A percentile compares a stretch with the other conserved stretches of the same genome.
phyloP scores from a whole-genome alignment of 2,113 vertebrate genomes.

The Apteryx owenii region DNA sequence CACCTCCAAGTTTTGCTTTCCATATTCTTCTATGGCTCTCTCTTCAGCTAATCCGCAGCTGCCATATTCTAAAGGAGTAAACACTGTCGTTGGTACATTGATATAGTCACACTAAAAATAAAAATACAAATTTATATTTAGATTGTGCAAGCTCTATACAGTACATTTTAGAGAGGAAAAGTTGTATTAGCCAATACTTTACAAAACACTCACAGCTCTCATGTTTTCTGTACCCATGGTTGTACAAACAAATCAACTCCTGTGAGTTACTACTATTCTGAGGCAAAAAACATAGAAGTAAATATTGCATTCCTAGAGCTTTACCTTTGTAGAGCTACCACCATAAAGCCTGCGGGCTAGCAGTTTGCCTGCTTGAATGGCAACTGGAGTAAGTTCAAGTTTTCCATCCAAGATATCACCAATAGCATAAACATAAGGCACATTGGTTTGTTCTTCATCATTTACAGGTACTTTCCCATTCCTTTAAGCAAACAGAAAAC shows the following conservation, averaged over 20 bases:
- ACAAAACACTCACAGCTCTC: background rate
- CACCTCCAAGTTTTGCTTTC: slow-evolving; percentile 89
- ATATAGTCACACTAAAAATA: slow-evolving; percentile 91
- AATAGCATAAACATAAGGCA: slow-evolving; percentile 91
- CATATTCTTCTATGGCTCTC: slow-evolving; percentile 81
- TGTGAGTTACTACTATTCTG: background rate
- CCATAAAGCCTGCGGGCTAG: slow-evolving; percentile 90
- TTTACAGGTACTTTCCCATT: slow-evolving; percentile 92
- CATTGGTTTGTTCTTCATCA: slow-evolving; percentile 91
- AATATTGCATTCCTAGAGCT: background rate
- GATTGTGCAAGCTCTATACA: background rate
- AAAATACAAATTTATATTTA: slow-evolving; percentile 14
- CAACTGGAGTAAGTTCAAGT: slow-evolving; percentile 93
- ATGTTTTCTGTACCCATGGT: background rate
- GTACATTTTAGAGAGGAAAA: background rate
- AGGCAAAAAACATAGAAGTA: background rate
- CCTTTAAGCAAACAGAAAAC: slow-evolving; percentile 68
- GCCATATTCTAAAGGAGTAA: slow-evolving; percentile 96
- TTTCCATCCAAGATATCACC: slow-evolving; percentile 94
- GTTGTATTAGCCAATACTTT: background rate
- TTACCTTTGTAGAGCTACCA: slow-evolving; percentile 83
- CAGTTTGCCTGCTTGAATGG: slow-evolving; percentile 92
- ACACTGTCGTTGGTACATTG: slow-evolving; percentile 93
- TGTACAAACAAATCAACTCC: background rate
- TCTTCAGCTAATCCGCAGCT: slow-evolving; percentile 93